Conservation (phyloP, 2,113 vertebrate species). For the Corynorhinus townsendii region DNA sequence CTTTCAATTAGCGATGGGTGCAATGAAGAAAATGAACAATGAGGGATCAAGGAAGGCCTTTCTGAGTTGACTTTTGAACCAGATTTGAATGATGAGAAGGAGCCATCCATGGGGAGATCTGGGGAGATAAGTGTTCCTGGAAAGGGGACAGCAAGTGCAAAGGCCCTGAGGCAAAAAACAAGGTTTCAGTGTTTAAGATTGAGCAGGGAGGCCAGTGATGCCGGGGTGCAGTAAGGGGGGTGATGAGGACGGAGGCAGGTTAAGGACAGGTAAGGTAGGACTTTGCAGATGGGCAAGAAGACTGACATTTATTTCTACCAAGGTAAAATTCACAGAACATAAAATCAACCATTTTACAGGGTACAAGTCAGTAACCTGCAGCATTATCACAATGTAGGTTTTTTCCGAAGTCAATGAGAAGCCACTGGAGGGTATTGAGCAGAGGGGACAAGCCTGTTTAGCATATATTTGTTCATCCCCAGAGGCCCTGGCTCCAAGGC, state of each 20-base stretch:
- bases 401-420: neutral
- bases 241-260: neutral
- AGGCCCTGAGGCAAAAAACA: neutral
- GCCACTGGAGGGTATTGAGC: neutral
- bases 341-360: neutral
- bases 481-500: neutral
- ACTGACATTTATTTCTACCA: neutral
- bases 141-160: neutral
- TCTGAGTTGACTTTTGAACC: neutral
- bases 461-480: neutral
- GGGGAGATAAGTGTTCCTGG: neutral
- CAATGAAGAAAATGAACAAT: neutral
- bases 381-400: neutral
- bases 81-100: neutral
- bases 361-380: neutral
- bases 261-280: neutral
- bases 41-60: neutral
- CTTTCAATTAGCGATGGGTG: neutral
- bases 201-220: neutral
- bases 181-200: neutral
- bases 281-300: neutral
- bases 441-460: accelerated
- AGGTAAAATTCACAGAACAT: neutral
- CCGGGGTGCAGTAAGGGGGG: neutral
- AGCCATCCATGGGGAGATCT: neutral